A percentile compares a stretch with the other conserved stretches of the same genome.
Conservation (phyloP, 2,888 invertebrate species). For the Philhelius pedissequus region DNA sequence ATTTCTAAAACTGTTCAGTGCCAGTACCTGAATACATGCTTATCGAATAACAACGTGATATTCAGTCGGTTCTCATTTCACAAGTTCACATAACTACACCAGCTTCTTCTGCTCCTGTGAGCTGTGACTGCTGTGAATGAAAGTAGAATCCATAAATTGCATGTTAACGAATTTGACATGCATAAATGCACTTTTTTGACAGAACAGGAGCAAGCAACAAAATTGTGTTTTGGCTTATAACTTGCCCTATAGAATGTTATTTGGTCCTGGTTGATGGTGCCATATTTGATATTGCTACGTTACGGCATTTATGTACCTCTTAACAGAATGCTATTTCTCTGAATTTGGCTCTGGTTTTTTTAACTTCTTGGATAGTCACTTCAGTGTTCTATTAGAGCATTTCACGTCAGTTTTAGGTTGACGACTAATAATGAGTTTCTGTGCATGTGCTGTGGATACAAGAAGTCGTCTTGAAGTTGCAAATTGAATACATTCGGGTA, state of each 20-base stretch:
- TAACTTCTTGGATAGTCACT: not conserved
- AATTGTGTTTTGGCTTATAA: not conserved
- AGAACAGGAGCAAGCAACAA: not conserved
- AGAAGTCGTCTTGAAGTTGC: not conserved
- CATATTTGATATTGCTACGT: not conserved
- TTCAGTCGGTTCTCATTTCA: not conserved
- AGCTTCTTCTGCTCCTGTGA: not conserved
- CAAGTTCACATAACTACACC: not conserved
- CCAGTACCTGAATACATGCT: too few species aligned
- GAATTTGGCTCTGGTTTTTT: not conserved
- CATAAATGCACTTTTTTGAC: constrained; percentile 41
- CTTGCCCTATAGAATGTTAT: not conserved
- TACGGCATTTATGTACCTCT: not conserved
- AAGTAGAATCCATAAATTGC: constrained; percentile 36
- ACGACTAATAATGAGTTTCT: not conserved
- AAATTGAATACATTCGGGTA: not conserved
- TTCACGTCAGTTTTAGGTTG: not conserved
- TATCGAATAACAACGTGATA: not conserved
- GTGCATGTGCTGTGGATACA: not conserved
- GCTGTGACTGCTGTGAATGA: constrained; percentile 16
- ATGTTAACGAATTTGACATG: constrained; percentile 40
- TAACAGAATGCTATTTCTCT: not conserved
- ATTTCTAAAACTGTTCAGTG: too few species aligned
- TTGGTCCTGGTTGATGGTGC: not conserved
- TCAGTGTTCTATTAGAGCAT: not conserved